Base-by-base conservation (phyloP, 2,888 invertebrate genomes). In the Clitarchus hookeri region DNA sequence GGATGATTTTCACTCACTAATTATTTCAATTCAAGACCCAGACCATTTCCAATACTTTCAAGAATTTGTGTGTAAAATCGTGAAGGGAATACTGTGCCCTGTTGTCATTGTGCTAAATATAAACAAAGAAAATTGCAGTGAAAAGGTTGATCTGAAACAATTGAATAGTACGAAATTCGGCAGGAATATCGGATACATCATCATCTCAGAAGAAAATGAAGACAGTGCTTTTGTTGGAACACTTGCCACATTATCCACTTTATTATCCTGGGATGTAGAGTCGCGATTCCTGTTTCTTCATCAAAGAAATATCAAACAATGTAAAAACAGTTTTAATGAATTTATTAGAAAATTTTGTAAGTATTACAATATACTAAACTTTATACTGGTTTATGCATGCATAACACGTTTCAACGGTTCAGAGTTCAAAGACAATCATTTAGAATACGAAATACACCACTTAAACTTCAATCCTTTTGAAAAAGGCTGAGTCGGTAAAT, bases 171-270 rank as follows among this genome's bases (percentile, higher is more conserved):
- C n/a, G 16, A 8, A 16, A n/a, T 23, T 65, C 16, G n/a, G 65
- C 8, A 23, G 23, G n/a, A 65, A 19, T 65, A 9, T 65, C 65
- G 65, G 65, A 9, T 65, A 23, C 65, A 65, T 65, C n/a, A 65
- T 65, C 65, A 65, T 65, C 65, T 65, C 65, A 23, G 65, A 65
- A 65, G n/a, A 65, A 65, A 65, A 65, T 23, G 65, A n/a, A 65
- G 65, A 65, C 65, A 65, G 23, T 23, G 65, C 65, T n/a, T 65
- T 65, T 19, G 23, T 65, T 65, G 23, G n/a, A 65, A 23, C 65
- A 65, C 65, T 65, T 23, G n/a, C 19, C 8, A 65, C 23, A 9
- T 23, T 65, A 16, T 65, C 65, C 65, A 23, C 65, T 16, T 65
- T 16, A 16, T 65, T 19, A n/a, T n/a, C 16, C 8, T 65, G 65